Base-by-base conservation (phyloP, 2,888 invertebrate species). In the Parascotia fuliginaria region DNA sequence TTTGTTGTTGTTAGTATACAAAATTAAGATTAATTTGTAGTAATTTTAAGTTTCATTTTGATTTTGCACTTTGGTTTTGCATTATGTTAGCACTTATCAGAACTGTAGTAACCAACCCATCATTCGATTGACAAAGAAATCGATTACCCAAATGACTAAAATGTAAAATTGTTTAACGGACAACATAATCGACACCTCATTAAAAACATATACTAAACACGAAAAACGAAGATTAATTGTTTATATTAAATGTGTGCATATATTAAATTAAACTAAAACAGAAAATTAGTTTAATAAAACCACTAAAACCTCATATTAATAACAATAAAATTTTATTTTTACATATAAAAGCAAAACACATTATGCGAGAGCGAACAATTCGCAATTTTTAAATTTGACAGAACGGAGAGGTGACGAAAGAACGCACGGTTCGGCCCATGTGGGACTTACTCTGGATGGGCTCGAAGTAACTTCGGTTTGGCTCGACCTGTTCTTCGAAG, bases 401-500 rank as follows among this genome's bases (percentile, higher is more conserved):
- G 22, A 52, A 57, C 42, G 49, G 19, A 24, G 24, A 27, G 29
- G 41, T 42, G 40, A 57, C 56, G 50, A 61, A 61, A 56, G 22
- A 43, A 66, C 49, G 16, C 41, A 67, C 39, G n/a, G 11, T 34
- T 34, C 34, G 46, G 36, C 24, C 53, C 47, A 64, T 27, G 60
- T 50, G 12, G 42, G 55, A 91, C 91, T 90, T 87, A 90, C 91
- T 69, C 68, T 70, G 15, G 88, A 84, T 14, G 78, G 76, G 37
- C 79, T 77, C 64, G 71, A 50, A 55, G 62, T 64, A 56, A 68
- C 67, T 66, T 80, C 76, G 11, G 55, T 68, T 61, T 68, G 75
- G 41, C 65, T 73, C 59, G 66, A 53, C 69, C 66, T 76, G 75
- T 72, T 82, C 79, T 65, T 81, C 73, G 74, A 65, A 29, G 79